Conservation (phyloP, 2,113 vertebrate species). For the Ctenodactylus gundi region DNA sequence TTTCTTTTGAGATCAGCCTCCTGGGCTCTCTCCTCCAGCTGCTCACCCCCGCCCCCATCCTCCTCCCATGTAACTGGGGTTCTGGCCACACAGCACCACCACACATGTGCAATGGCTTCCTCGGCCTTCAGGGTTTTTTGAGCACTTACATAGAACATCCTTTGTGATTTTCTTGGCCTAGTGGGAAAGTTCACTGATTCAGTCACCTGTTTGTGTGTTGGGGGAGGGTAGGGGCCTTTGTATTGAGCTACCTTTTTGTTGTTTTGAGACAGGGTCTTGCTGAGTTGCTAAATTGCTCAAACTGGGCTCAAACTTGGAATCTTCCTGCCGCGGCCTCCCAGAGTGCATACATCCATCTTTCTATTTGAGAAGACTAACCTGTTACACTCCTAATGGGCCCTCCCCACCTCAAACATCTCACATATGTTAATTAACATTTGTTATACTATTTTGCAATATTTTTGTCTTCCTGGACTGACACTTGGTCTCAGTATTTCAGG, state of each 20-base stretch:
- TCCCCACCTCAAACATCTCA: not conserved
- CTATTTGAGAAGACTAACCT: not conserved
- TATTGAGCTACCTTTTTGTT: too few species aligned
- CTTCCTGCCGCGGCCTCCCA: not conserved
- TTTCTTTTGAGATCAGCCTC: not conserved
- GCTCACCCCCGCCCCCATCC: not conserved
- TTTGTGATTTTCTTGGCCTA: not conserved
- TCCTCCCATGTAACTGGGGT: too few species aligned
- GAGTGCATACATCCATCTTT: not conserved
- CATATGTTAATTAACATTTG: not conserved
- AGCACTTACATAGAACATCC: not conserved
- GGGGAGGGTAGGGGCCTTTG: not conserved
- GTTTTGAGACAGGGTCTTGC: not conserved
- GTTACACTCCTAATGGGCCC: too few species aligned
- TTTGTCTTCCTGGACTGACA: not conserved
- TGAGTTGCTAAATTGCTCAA: not conserved
- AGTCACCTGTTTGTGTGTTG: not conserved
- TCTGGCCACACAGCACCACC: not conserved
- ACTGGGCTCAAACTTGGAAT: not conserved
- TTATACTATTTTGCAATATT: not conserved
- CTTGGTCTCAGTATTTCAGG: too few species aligned
- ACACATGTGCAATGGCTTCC: too few species aligned
- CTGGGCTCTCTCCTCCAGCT: not conserved
- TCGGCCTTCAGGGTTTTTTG: not conserved
- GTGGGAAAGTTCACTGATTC: too few species aligned